These are phyloP conservation scores for Vespertilio murinus DNA, from an alignment of 2,797 vertebrate genomes.

Conservation along the genomic window DNA sequence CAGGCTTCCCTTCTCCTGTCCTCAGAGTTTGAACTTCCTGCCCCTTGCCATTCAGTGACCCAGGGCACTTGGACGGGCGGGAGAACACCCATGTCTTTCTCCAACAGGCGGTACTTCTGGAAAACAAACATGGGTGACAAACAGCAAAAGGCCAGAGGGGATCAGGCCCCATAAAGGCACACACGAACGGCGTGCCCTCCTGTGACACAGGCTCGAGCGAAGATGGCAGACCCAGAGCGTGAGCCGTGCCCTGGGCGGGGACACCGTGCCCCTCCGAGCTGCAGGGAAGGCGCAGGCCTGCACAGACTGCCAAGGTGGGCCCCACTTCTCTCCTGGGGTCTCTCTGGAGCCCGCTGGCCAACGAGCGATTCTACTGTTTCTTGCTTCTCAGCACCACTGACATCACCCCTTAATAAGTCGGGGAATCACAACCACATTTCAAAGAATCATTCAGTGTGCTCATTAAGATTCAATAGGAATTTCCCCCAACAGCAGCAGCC, in stretches of 20 bases:
- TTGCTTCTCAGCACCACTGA: not conserved
- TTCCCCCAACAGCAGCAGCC: constrained; percentile 64
- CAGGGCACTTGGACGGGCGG: not conserved
- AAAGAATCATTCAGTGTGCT: constrained; percentile 79
- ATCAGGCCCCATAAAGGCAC: constrained; percentile 1
- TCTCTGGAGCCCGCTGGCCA: not conserved
- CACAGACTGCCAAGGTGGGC: not conserved
- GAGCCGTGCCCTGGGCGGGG: not conserved
- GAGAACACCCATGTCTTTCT: not conserved
- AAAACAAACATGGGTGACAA: not conserved
- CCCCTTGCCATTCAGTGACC: not conserved
- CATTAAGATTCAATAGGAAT: constrained; percentile 75
- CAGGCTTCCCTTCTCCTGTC: not conserved
- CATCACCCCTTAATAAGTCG: constrained; percentile 28
- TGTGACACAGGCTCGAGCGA: accelerated
- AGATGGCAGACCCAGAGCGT: not conserved
- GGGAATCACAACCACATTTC: constrained; percentile 68
- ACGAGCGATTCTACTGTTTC: not conserved
- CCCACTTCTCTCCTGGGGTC: not conserved
- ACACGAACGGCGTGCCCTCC: not conserved
- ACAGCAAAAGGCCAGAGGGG: not conserved
- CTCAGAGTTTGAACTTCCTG: not conserved
- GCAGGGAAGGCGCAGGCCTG: accelerated
- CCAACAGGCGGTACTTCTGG: not conserved
- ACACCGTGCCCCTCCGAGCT: accelerated